Conservation (phyloP, 2,113 vertebrate genomes). For the Muntiacus reevesi region DNA sequence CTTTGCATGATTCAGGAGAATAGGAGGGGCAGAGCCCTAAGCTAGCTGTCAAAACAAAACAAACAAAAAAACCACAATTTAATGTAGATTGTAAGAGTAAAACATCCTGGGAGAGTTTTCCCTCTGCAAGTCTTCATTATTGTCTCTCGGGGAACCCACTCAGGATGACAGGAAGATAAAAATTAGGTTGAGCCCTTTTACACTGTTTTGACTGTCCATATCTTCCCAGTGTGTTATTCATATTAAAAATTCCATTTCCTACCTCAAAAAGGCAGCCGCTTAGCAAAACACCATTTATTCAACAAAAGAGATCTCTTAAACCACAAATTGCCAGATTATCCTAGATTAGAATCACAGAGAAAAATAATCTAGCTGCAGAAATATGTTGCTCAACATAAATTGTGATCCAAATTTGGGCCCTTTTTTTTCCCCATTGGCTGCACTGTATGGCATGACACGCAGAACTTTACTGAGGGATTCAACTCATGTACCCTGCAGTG, state of each 20-base stretch:
- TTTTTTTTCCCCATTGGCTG: background rate
- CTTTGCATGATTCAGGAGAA: background rate
- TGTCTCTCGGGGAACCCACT: constrained; percentile 18
- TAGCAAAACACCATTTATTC: background rate
- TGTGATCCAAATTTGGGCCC: background rate
- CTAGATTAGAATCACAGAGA: constrained; percentile 18
- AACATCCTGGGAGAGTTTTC: constrained; percentile 48
- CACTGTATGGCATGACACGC: background rate
- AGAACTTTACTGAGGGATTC: background rate
- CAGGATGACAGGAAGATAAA: constrained; percentile 60
- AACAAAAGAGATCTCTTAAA: background rate
- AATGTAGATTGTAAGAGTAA: constrained; percentile 17
- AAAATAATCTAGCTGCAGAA: constrained; percentile 2
- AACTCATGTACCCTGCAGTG: background rate
- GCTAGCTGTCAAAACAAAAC: constrained; percentile 64
- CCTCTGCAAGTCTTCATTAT: constrained; percentile 57
- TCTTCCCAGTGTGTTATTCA: constrained; percentile 24
- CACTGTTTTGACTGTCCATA: constrained; percentile 56
- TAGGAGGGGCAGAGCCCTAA: constrained; percentile 43
- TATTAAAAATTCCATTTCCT: constrained; percentile 34
- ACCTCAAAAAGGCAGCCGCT: background rate
- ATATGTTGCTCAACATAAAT: background rate
- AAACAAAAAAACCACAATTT: constrained; percentile 60
- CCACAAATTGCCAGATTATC: background rate
- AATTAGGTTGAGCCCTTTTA: constrained; percentile 60